Evolutionary conservation across 2,797 vertebrate species (phyloP).

Genomic region (Pitangus sulphuratus): DNA sequence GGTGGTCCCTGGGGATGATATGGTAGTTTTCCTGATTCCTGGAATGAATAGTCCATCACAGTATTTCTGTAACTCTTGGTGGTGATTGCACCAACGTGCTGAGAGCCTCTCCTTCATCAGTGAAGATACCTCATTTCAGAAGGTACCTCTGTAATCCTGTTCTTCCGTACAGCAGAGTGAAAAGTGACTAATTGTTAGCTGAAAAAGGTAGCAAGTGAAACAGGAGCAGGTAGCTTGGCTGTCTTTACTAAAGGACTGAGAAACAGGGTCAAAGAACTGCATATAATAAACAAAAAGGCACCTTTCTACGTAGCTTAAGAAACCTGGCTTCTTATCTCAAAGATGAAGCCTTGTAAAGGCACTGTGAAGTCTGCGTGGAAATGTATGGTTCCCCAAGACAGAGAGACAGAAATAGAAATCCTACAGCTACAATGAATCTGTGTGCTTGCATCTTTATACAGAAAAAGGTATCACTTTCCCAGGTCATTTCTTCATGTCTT

Average conservation of each 20-base stretch:
- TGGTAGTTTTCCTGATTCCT: neutral
- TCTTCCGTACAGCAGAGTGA: neutral
- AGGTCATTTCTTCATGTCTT: neutral
- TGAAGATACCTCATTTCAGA: neutral
- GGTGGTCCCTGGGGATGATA: neutral
- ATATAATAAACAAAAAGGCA: neutral
- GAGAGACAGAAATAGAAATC: conserved; percentile 1
- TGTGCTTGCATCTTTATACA: neutral
- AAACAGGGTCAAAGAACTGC: neutral
- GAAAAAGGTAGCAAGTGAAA: neutral
- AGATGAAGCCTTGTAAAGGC: neutral
- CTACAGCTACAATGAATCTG: neutral
- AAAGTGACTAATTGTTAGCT: neutral
- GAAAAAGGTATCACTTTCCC: neutral
- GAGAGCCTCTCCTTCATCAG: neutral
- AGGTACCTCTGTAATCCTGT: neutral
- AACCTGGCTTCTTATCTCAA: neutral
- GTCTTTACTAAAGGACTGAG: neutral
- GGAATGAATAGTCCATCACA: neutral
- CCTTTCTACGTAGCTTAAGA: neutral
- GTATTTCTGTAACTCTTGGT: neutral
- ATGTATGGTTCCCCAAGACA: neutral
- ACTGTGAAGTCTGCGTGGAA: neutral
- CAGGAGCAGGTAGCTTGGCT: neutral
- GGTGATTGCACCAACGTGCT: neutral